Evolutionary conservation across 2,113 vertebrate species (phyloP).

Genomic region (Carlito syrichta): DNA sequence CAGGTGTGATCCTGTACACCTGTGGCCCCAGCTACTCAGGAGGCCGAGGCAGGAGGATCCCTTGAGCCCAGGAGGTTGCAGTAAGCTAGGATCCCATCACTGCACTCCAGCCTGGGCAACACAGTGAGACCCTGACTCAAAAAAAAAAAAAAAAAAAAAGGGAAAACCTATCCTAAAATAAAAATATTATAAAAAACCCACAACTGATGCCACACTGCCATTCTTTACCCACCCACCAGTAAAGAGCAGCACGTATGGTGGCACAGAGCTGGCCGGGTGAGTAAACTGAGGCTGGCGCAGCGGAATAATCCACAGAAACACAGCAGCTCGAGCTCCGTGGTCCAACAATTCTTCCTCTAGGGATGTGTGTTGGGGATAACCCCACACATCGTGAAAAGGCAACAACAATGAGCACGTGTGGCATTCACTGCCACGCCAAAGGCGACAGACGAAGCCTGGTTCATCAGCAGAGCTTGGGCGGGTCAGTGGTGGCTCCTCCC

Average conservation of each 20-base stretch:
- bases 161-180: no score
- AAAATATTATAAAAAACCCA: no score
- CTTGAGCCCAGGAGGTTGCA: no score
- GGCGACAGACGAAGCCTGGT: neutral
- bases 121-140: no score
- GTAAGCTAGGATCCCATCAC: no score
- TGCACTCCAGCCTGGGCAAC: no score
- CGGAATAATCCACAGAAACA: no score
- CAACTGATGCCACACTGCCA: neutral
- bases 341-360: neutral
- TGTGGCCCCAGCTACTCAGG: no score
- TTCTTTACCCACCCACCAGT: neutral
- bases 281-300: neutral
- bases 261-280: neutral
- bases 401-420: neutral
- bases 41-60: no score
- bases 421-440: neutral
- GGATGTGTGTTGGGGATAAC: fast-evolving
- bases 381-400: fast-evolving
- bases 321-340: no score
- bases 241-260: neutral
- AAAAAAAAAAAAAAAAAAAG: no score
- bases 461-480: neutral
- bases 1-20: no score
- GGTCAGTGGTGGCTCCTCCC: fast-evolving